These are phyloP conservation scores for Danio aesculapii DNA, from an alignment of 2,797 vertebrate genomes.

Conservation along the genomic window DNA sequence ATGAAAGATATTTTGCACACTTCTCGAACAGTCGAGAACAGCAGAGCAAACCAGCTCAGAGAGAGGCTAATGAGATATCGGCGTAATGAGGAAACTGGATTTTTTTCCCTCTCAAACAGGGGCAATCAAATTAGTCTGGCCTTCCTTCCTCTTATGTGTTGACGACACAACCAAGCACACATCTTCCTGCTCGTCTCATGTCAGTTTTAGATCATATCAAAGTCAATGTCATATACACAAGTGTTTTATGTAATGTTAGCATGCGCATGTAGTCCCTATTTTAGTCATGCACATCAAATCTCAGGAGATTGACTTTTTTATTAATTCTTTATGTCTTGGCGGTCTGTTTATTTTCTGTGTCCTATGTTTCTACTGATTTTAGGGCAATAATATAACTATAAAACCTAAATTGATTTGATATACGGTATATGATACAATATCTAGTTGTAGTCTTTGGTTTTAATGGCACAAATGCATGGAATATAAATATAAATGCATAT, in stretches of 20 bases:
- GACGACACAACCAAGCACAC: not conserved
- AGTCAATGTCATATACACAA: conserved; percentile 2
- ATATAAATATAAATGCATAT: not conserved
- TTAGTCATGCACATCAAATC: not conserved
- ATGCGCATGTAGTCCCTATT: not conserved
- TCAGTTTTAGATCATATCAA: conserved; percentile 20
- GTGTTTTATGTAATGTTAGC: conserved; percentile 29
- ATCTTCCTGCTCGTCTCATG: conserved; percentile 4
- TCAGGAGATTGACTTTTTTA: not conserved
- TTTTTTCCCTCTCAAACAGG: conserved; percentile 34
- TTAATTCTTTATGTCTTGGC: conserved; percentile 5
- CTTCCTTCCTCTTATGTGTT: conserved; percentile 41
- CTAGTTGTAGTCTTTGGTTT: not conserved
- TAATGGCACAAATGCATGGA: no score
- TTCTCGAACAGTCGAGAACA: conserved; percentile 6
- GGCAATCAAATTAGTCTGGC: conserved; percentile 51
- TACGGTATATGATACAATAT: no score
- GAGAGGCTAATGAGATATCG: conserved; percentile 44
- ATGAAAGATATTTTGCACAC: not conserved
- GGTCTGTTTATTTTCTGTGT: not conserved
- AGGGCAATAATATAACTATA: not conserved
- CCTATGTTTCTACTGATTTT: not conserved
- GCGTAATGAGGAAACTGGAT: conserved; percentile 49
- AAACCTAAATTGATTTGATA: not conserved
- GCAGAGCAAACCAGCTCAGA: not conserved